phyloP scores from a whole-genome alignment of 1,140 invertebrate species.

The Steinernema feltiae region DNA sequence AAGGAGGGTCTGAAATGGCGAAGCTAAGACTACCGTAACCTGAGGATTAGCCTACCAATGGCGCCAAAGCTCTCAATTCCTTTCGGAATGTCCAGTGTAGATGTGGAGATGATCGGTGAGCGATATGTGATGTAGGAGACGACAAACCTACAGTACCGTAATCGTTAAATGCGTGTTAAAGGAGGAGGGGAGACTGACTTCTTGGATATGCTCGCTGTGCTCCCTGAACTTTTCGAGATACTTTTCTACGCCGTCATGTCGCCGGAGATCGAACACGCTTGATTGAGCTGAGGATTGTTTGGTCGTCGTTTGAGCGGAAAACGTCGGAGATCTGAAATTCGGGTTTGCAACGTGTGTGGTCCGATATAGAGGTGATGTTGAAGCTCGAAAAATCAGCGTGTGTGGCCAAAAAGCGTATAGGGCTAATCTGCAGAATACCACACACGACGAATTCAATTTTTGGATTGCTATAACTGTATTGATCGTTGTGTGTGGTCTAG shows the following conservation, averaged over 20 bases:
- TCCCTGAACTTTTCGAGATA: conserved; percentile 76
- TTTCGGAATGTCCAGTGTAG: conserved; percentile 86
- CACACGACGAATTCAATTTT: too few species aligned
- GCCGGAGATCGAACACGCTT: conserved; percentile 71
- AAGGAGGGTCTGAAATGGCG: conserved; percentile 72
- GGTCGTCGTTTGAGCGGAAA: conserved; percentile 66
- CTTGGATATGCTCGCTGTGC: conserved; percentile 82
- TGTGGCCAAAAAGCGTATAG: too few species aligned
- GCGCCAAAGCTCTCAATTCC: conserved; percentile 78
- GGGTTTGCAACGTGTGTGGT: too few species aligned
- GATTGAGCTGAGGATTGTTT: conserved; percentile 72
- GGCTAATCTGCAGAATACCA: too few species aligned
- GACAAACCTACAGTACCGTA: conserved; percentile 72
- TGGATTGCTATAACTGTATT: too few species aligned
- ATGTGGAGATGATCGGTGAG: conserved; percentile 87
- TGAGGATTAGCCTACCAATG: conserved; percentile 40
- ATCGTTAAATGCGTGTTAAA: background rate
- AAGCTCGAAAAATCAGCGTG: too few species aligned
- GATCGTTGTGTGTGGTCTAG: too few species aligned
- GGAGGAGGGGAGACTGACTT: conserved; percentile 63
- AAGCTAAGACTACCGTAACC: background rate
- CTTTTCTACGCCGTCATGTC: conserved; percentile 76
- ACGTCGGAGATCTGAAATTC: conserved; percentile 70
- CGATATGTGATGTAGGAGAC: conserved; percentile 87
- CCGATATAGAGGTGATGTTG: too few species aligned